These are phyloP conservation scores for Desoria tigrina DNA, from an alignment of 2,888 invertebrate species.

Conservation along the genomic window DNA sequence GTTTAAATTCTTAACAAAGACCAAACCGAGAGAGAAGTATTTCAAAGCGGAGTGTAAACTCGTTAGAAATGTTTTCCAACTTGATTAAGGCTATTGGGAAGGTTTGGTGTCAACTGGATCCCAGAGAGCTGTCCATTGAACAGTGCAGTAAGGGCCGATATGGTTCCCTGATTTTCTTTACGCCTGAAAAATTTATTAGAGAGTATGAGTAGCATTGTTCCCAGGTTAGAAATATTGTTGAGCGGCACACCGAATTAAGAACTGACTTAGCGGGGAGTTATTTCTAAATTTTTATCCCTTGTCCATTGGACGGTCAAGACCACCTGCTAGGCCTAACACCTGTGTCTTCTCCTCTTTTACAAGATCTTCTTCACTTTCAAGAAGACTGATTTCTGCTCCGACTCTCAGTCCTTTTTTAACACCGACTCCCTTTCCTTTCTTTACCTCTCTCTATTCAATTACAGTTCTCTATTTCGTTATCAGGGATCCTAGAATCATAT, in stretches of 20 bases:
- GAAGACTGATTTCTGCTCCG: not conserved
- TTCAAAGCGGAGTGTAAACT: no score
- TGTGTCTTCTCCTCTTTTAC: slow-evolving; percentile 32
- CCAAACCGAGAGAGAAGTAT: no score
- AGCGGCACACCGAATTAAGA: slow-evolving; percentile 31
- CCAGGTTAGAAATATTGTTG: slow-evolving; percentile 38
- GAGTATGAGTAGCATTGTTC: slow-evolving; percentile 42
- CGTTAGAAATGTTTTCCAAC: slow-evolving; percentile 13
- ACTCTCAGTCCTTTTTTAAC: not conserved
- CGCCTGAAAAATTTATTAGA: slow-evolving; percentile 49
- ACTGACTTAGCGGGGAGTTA: slow-evolving; percentile 33
- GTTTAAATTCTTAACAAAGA: no score
- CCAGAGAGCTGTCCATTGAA: slow-evolving; percentile 27
- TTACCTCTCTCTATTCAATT: no score
- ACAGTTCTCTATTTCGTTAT: no score
- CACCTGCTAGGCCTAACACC: slow-evolving; percentile 51
- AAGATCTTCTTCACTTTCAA: slow-evolving; percentile 6
- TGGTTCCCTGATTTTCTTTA: slow-evolving; percentile 7
- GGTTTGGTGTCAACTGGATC: slow-evolving; percentile 35
- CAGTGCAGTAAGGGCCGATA: no score
- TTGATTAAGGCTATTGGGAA: slow-evolving; percentile 26
- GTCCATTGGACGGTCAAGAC: slow-evolving; percentile 24
- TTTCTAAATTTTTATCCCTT: slow-evolving; percentile 28
- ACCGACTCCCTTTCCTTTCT: no score
- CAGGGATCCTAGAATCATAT: no score